These are phyloP conservation scores for Lethenteron camtschaticum DNA, from an alignment of 2,113 vertebrate species.

Conservation along the genomic window DNA sequence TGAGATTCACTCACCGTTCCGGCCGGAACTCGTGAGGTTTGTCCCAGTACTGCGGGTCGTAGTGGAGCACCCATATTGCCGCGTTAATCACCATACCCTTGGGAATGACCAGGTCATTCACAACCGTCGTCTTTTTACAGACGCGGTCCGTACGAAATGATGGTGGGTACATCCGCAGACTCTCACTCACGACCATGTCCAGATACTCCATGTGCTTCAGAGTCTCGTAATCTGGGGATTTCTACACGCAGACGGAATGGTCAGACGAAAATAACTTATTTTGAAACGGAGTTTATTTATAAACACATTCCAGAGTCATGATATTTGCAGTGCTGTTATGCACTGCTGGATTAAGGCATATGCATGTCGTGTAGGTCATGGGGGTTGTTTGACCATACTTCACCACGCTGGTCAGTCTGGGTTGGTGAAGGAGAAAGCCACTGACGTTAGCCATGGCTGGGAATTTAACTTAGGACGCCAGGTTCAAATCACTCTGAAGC, in stretches of 20 bases:
- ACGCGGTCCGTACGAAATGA: not conserved
- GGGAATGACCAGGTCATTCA: constrained; percentile 17
- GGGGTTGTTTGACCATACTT: too few relatives aligned
- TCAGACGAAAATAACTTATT: too few relatives aligned
- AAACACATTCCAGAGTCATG: too few relatives aligned
- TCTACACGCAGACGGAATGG: too few relatives aligned
- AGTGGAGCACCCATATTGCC: constrained; percentile 37
- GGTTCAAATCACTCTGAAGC: constrained; percentile 28
- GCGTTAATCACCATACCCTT: constrained; percentile 14
- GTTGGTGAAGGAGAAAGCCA: too few relatives aligned
- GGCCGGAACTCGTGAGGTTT: constrained; percentile 58
- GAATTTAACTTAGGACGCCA: too few relatives aligned
- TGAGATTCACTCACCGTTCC: constrained; percentile 34
- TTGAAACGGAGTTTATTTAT: too few relatives aligned
- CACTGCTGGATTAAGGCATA: too few relatives aligned
- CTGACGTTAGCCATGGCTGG: too few relatives aligned
- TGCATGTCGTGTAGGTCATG: too few relatives aligned
- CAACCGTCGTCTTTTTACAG: not conserved
- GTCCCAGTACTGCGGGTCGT: constrained; percentile 48
- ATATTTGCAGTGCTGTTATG: too few relatives aligned
- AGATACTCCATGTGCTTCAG: not conserved
- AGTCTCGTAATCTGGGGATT: constrained; percentile 5
- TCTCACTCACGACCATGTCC: not conserved
- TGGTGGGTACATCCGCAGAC: not conserved
- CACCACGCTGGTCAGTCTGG: too few relatives aligned